These are phyloP conservation scores for Mungos mungo DNA, from an alignment of 2,113 vertebrate genomes.

Conservation along the genomic window DNA sequence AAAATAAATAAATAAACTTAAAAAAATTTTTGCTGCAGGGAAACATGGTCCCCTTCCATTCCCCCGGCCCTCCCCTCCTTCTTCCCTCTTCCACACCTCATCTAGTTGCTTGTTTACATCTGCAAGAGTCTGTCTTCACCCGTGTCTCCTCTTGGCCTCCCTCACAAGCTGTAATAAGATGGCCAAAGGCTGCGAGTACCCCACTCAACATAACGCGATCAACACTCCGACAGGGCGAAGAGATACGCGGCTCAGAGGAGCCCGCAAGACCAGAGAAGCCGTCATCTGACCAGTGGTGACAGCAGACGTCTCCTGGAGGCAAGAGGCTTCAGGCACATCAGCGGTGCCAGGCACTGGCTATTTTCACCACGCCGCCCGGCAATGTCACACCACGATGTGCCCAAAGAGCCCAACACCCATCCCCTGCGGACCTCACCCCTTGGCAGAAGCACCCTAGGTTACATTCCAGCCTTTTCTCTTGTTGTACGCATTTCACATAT, in stretches of 20 bases:
- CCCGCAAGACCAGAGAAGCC: neutral
- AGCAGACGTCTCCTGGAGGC: neutral
- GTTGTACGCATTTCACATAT: neutral
- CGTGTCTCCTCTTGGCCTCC: no score
- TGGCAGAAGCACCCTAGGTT: accelerated
- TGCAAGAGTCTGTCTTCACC: neutral
- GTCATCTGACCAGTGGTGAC: accelerated
- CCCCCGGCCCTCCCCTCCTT: no score
- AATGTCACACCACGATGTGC: accelerated
- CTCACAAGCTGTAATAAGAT: neutral
- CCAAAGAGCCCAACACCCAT: neutral
- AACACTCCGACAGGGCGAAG: neutral
- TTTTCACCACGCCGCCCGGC: accelerated
- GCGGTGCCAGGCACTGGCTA: neutral
- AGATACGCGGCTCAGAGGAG: neutral
- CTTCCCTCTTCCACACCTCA: accelerated
- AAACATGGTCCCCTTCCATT: no score
- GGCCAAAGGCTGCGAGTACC: no score
- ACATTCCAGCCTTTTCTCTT: neutral
- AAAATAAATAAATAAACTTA: no score
- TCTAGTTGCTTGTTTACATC: neutral
- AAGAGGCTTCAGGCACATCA: neutral
- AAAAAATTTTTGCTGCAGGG: neutral
- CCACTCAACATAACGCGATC: neutral
- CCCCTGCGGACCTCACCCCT: neutral